Evolutionary conservation across 2,797 vertebrate species (phyloP).

Genomic region (Chrysolophus pictus): DNA sequence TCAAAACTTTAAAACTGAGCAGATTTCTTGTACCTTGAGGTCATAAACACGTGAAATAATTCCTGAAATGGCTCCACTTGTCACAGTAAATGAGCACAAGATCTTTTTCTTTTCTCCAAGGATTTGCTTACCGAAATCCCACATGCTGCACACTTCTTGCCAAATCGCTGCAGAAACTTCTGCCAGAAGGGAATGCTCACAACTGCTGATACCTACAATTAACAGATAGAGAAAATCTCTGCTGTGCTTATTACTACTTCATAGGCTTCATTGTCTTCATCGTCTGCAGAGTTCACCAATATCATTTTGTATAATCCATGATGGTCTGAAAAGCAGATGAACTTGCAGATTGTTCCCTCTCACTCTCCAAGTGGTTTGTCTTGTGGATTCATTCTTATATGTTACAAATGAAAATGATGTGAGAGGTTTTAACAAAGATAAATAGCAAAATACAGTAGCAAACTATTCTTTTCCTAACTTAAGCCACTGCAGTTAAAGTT

Average conservation of each 20-base stretch:
- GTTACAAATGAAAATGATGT: background rate
- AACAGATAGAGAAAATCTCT: background rate
- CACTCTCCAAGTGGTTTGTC: background rate
- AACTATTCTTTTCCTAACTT: background rate
- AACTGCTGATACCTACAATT: constrained; percentile 87
- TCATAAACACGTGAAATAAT: background rate
- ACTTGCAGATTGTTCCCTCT: background rate
- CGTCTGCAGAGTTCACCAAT: background rate
- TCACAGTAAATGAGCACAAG: background rate
- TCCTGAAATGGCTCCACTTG: background rate
- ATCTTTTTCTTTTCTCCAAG: background rate
- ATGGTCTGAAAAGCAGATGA: background rate
- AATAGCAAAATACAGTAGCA: background rate
- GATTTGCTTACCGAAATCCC: constrained; percentile 90
- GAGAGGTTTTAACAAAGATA: background rate
- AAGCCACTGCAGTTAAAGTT: background rate
- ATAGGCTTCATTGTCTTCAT: background rate
- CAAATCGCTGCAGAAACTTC: constrained; percentile 91
- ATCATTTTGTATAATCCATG: background rate
- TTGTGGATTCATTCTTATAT: background rate
- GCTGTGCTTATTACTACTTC: background rate
- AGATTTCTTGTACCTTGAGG: background rate
- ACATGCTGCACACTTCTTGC: constrained; percentile 92
- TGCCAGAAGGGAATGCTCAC: constrained; percentile 95
- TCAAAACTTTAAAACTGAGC: constrained; percentile 4